A percentile compares a stretch with the other conserved stretches of the same genome.
These are phyloP conservation scores for Drosophila dunni DNA, from an alignment of 1,140 invertebrate species.

Conservation along the genomic window DNA sequence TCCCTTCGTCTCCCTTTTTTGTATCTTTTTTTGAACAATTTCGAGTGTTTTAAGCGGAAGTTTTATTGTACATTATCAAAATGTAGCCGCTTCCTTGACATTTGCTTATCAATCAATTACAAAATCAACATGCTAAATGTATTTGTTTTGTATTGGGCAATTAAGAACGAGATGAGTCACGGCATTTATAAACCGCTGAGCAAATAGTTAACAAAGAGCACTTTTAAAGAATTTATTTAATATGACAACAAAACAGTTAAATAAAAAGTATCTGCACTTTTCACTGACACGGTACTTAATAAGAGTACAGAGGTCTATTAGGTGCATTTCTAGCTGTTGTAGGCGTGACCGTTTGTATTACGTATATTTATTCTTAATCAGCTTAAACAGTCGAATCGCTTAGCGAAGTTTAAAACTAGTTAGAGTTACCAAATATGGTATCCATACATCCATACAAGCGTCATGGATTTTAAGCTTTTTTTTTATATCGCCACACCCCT, in stretches of 20 bases:
- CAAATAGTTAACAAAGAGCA: slow-evolving; percentile 5
- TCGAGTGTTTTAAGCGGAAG: slow-evolving; percentile 21
- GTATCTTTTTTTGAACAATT: not conserved
- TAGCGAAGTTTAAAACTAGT: too few relatives aligned
- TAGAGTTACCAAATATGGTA: too few relatives aligned
- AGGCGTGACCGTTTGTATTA: too few relatives aligned
- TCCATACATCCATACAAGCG: too few relatives aligned
- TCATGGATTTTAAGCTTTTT: too few relatives aligned
- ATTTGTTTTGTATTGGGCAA: slow-evolving; percentile 10
- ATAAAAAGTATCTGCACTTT: not conserved
- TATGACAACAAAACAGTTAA: not conserved
- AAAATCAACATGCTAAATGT: not conserved
- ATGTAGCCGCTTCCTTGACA: not conserved
- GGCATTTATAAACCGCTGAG: not conserved
- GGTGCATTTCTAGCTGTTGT: too few relatives aligned
- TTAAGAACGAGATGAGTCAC: slow-evolving; percentile 1
- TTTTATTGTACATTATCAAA: slow-evolving; percentile 13
- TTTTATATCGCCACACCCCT: too few relatives aligned
- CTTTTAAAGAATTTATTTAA: not conserved
- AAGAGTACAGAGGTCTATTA: too few relatives aligned
- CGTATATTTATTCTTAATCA: too few relatives aligned
- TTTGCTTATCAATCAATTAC: slow-evolving; percentile 13
- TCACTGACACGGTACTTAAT: too few relatives aligned
- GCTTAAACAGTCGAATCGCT: too few relatives aligned
- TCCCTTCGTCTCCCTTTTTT: not conserved